A percentile compares a stretch with the other conserved stretches of the same genome.
phyloP scores from a whole-genome alignment of 2,888 invertebrate genomes.

The Eudasyphora cyanicolor region DNA sequence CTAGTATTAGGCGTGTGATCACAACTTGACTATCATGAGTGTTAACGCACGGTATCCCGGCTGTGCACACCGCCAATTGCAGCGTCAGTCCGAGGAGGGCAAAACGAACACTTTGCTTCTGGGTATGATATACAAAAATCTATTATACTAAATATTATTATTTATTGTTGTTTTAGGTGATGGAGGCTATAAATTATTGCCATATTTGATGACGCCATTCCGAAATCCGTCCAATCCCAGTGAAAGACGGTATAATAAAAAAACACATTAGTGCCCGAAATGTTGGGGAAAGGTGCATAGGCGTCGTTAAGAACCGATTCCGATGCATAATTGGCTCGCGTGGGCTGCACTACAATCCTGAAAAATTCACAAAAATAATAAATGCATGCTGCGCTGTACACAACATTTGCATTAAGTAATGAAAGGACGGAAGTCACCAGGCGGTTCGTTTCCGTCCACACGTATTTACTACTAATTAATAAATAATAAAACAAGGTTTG shows the following conservation, averaged over 20 bases:
- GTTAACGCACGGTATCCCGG: conserved; percentile 35
- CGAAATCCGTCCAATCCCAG: neutral
- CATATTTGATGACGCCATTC: conserved; percentile 19
- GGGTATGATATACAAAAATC: neutral
- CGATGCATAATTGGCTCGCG: no score
- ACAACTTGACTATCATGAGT: conserved; percentile 14
- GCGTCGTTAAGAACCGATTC: neutral
- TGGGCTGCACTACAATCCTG: conserved; percentile 17
- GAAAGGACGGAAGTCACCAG: no score
- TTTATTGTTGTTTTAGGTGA: no score
- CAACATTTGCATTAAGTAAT: conserved; percentile 49
- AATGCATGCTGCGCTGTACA: conserved; percentile 37
- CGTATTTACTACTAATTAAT: no score
- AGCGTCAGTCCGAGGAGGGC: neutral
- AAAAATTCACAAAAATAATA: conserved; percentile 29
- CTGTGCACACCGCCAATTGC: conserved; percentile 16
- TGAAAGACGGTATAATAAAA: neutral
- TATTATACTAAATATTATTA: no score
- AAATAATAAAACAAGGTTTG: no score
- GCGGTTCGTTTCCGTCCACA: no score
- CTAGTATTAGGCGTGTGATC: conserved; percentile 7
- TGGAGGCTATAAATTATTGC: neutral
- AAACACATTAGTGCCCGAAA: conserved; percentile 11
- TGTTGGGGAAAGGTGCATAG: neutral
- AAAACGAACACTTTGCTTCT: conserved; percentile 21